Evolutionary conservation across 2,113 vertebrate genomes (phyloP).

Genomic region (Oostethus manadensis): DNA sequence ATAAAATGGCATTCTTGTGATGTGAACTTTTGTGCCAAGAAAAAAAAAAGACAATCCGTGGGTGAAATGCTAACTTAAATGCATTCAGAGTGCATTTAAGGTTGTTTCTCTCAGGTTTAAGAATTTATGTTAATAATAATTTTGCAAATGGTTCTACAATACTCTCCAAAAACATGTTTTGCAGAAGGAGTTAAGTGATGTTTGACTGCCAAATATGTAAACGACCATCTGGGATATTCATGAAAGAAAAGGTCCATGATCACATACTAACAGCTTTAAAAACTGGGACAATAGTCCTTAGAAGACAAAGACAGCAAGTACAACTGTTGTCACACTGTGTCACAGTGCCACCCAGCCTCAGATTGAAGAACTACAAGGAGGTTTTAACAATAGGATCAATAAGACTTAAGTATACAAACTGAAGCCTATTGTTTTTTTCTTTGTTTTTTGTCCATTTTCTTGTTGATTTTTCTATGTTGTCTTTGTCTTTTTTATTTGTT

Average conservation of each 20-base stretch:
- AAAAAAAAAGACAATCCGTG: not conserved
- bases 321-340: slow-evolving; percentile 12
- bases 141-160: not conserved
- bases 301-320: slow-evolving; percentile 40
- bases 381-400: not conserved
- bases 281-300: slow-evolving; percentile 15
- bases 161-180: not conserved
- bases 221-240: slow-evolving; percentile 5
- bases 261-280: not conserved
- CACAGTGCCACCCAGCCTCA: slow-evolving; percentile 57
- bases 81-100: not conserved
- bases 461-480: no score
- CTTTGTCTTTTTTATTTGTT: no score
- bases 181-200: slow-evolving; percentile 1
- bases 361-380: not conserved
- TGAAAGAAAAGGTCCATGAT: slow-evolving; percentile 15
- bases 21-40: no score
- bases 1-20: not conserved
- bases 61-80: not conserved
- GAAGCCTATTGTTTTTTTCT: no score
- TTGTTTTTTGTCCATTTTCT: no score
- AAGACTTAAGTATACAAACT: not conserved
- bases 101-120: not conserved
- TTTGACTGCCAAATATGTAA: slow-evolving; percentile 8
- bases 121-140: not conserved